These are phyloP conservation scores for Cynopterus brachyotis DNA, from an alignment of 2,113 vertebrate genomes.

Conservation along the genomic window DNA sequence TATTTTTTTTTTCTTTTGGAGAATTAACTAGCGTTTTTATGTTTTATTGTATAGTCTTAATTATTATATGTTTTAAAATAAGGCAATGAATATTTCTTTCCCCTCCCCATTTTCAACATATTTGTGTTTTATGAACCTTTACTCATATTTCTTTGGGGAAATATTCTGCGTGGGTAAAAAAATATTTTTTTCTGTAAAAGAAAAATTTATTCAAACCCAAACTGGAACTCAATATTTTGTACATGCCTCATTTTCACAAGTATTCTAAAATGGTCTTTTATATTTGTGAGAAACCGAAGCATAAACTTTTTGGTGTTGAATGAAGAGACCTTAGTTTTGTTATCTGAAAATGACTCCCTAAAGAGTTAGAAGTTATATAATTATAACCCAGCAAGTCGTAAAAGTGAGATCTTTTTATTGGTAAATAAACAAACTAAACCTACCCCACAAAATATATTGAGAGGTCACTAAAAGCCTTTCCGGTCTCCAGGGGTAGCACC, in stretches of 20 bases:
- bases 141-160: neutral
- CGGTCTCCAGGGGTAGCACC: neutral
- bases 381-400: neutral
- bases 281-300: conserved; percentile 25
- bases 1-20: neutral
- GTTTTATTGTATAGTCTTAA: conserved; percentile 5
- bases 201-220: conserved; percentile 36
- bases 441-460: neutral
- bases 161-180: conserved; percentile 1
- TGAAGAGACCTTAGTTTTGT: neutral
- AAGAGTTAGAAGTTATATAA: conserved; percentile 7
- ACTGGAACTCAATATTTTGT: conserved; percentile 5
- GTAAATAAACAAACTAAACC: neutral
- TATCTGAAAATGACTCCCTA: neutral
- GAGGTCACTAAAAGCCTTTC: neutral
- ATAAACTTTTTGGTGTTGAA: neutral
- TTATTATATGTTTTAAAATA: conserved; percentile 39
- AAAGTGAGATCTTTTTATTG: neutral
- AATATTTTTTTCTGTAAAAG: conserved; percentile 1
- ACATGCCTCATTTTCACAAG: conserved; percentile 1
- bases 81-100: neutral
- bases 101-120: neutral
- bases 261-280: conserved; percentile 34
- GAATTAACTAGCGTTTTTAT: conserved; percentile 23
- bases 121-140: conserved; percentile 17